These are phyloP conservation scores for Onychostoma macrolepis DNA, from an alignment of 2,113 vertebrate species.

Conservation along the genomic window DNA sequence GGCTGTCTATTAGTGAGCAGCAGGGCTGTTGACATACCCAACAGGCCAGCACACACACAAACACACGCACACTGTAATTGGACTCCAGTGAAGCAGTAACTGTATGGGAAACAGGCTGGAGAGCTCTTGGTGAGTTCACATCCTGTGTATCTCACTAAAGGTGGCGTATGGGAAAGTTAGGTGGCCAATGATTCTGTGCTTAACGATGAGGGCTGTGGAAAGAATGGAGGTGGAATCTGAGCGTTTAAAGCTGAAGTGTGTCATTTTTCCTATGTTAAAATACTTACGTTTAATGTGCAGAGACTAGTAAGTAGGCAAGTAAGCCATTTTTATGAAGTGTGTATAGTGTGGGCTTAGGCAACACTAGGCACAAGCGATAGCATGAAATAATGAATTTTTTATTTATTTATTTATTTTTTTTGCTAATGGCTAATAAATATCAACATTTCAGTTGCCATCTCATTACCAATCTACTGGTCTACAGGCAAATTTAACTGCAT, in stretches of 20 bases:
- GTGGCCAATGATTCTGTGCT: conserved; percentile 45
- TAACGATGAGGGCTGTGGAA: conserved; percentile 37
- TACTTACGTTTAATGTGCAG: neutral
- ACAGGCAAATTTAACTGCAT: too few relatives aligned
- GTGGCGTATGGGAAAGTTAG: conserved; percentile 55
- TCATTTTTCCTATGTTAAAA: conserved; percentile 8
- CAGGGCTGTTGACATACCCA: conserved; percentile 54
- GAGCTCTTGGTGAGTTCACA: conserved; percentile 62
- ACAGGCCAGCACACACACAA: conserved; percentile 43
- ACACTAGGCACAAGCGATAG: neutral
- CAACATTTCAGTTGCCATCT: neutral
- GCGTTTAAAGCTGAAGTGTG: neutral
- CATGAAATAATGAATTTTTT: too few relatives aligned
- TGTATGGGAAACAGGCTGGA: conserved; percentile 60
- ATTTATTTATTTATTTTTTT: too few relatives aligned
- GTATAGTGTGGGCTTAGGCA: neutral
- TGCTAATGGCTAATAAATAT: neutral
- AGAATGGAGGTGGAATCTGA: neutral
- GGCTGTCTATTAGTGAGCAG: conserved; percentile 49
- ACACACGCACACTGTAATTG: conserved; percentile 60
- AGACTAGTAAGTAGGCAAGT: neutral
- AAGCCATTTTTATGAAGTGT: neutral
- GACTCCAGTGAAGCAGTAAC: conserved; percentile 58
- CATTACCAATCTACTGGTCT: neutral
- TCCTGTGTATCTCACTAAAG: conserved; percentile 55